These are phyloP conservation scores for Chloroceryle inda DNA, from an alignment of 2,797 vertebrate species.

Conservation along the genomic window DNA sequence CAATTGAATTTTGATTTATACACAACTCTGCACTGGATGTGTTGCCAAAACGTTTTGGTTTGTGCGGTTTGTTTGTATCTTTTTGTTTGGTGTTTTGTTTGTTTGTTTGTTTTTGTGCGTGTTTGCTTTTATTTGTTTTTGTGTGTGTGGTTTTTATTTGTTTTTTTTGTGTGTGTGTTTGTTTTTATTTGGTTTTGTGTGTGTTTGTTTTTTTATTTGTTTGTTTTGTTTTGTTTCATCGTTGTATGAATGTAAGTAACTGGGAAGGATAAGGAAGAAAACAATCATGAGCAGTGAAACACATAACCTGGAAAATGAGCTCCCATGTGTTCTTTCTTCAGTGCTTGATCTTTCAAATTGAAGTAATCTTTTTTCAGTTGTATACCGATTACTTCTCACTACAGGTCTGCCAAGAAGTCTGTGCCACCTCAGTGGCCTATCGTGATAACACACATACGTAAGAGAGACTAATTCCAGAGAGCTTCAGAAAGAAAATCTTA, in stretches of 20 bases:
- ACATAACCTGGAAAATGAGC: background rate
- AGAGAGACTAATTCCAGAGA: background rate
- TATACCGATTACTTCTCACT: background rate
- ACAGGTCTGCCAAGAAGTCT: background rate
- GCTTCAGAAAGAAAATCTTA: background rate
- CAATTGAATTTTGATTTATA: constrained; percentile 42
- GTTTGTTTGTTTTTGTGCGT: too few species aligned
- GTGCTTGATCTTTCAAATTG: background rate
- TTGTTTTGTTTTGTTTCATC: background rate
- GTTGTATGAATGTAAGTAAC: background rate
- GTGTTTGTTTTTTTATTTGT: too few species aligned
- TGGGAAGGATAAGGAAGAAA: background rate
- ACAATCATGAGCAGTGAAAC: rapidly evolving
- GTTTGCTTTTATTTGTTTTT: too few species aligned
- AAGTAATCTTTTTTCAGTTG: background rate
- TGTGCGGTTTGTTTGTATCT: background rate
- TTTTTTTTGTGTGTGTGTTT: too few species aligned
- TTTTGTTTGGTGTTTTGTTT: too few species aligned
- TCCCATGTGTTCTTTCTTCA: background rate
- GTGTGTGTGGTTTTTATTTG: too few species aligned
- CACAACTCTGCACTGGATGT: background rate
- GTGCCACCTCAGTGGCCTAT: background rate
- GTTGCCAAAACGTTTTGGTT: background rate
- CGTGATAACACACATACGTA: rapidly evolving
- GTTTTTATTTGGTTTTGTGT: too few species aligned